phyloP scores from a whole-genome alignment of 2,888 invertebrate species.

The Limnephilus lunatus region DNA sequence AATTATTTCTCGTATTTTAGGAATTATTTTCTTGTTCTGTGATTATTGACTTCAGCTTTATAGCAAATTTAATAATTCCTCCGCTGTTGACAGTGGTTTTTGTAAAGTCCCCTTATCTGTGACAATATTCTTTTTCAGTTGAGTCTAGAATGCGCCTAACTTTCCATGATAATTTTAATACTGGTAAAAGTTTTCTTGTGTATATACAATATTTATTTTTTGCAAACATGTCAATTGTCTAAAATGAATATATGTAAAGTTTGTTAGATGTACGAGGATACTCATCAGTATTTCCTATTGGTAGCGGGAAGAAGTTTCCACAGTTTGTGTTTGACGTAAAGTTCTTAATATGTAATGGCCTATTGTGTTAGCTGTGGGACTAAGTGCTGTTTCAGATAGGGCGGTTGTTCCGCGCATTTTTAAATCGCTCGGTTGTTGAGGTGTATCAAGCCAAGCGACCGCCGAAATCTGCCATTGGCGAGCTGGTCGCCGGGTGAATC shows the following conservation, averaged over 20 bases:
- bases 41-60: neutral
- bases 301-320: neutral
- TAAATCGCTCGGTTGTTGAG: too few relatives aligned
- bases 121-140: neutral
- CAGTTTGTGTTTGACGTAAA: neutral
- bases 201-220: slow-evolving; percentile 63
- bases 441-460: too few relatives aligned
- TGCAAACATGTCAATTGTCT: slow-evolving; percentile 31
- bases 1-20: neutral
- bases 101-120: neutral
- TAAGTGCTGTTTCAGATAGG: too few relatives aligned
- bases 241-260: neutral
- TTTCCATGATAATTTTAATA: neutral
- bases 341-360: neutral
- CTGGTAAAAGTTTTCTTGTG: slow-evolving; percentile 17
- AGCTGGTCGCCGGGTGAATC: too few relatives aligned
- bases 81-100: neutral
- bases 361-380: neutral
- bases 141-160: neutral
- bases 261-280: neutral
- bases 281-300: neutral
- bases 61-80: neutral
- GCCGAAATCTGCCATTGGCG: too few relatives aligned
- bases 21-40: neutral
- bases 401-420: too few relatives aligned